Percentiles rank a stretch among this genome's conserved stretches.
Conservation (phyloP, 2,113 vertebrate genomes). For the Corydoras maculifer region DNA sequence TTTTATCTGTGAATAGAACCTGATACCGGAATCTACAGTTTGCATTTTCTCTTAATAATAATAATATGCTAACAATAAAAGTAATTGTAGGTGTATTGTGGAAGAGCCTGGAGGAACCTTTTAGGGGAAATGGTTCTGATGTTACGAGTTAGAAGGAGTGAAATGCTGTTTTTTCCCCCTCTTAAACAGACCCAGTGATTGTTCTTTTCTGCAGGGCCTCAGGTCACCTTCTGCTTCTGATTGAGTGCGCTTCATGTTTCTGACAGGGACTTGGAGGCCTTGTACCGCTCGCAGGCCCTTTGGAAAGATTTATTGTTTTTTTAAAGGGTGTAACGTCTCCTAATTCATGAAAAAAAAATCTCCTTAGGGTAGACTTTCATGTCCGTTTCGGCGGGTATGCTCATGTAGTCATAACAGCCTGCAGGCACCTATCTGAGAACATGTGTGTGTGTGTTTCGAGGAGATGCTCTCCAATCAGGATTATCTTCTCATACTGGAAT, state of each 20-base stretch:
- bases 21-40: background rate
- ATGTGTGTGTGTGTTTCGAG: slow-evolving; percentile 28
- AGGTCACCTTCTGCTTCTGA: slow-evolving; percentile 27
- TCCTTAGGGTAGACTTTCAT: slow-evolving; percentile 65
- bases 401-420: slow-evolving; percentile 63
- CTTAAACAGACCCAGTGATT: slow-evolving; percentile 6
- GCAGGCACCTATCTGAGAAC: slow-evolving; percentile 48
- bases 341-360: slow-evolving; percentile 60
- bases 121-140: background rate
- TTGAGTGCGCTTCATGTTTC: slow-evolving; percentile 26
- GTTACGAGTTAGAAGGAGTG: background rate
- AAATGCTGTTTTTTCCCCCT: slow-evolving; percentile 8
- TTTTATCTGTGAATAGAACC: background rate
- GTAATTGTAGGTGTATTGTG: slow-evolving; percentile 15
- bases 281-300: slow-evolving; percentile 31
- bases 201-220: slow-evolving; percentile 19
- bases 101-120: slow-evolving; percentile 24
- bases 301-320: slow-evolving; percentile 58
- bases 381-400: slow-evolving; percentile 59
- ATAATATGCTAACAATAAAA: slow-evolving; percentile 24
- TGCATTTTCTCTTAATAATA: slow-evolving; percentile 5
- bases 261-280: slow-evolving; percentile 16
- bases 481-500: slow-evolving; percentile 59
- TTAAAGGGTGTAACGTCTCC: slow-evolving; percentile 63
- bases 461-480: slow-evolving; percentile 50